Evolutionary conservation across 2,888 invertebrate genomes (phyloP).

Genomic region (Rhyacophila evoluta): DNA sequence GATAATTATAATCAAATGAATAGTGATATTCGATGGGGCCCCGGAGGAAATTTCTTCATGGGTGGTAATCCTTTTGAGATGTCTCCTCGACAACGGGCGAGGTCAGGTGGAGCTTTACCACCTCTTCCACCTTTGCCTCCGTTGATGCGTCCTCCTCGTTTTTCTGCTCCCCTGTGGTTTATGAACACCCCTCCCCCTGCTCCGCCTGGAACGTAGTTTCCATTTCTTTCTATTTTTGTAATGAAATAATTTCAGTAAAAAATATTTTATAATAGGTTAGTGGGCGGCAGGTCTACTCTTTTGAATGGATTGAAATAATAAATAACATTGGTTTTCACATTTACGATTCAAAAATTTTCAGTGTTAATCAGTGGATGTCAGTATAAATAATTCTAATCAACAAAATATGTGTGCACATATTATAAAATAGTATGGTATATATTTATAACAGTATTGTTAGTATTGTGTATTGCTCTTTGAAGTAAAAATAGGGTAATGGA

Average conservation of each 20-base stretch:
- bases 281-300: neutral
- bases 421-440: too few species aligned
- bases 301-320: neutral
- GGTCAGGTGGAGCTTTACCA: constrained; percentile 47
- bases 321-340: too few species aligned
- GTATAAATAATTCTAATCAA: too few species aligned
- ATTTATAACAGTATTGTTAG: too few species aligned
- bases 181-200: constrained; percentile 44
- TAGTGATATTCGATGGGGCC: constrained; percentile 40
- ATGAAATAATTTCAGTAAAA: neutral
- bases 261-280: neutral
- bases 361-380: too few species aligned
- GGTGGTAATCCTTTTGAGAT: constrained; percentile 34
- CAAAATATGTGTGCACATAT: too few species aligned
- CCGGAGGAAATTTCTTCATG: constrained; percentile 31
- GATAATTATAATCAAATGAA: constrained; percentile 5
- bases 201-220: constrained; percentile 46
- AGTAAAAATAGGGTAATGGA: too few species aligned
- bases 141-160: constrained; percentile 53
- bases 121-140: constrained; percentile 55
- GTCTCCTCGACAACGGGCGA: constrained; percentile 9
- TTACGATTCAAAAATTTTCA: too few species aligned
- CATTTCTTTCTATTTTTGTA: constrained; percentile 28
- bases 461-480: too few species aligned
- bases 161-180: constrained; percentile 49